Evolutionary conservation across 2,113 vertebrate species (phyloP).

Genomic region (Rhadina sibilatrix): DNA sequence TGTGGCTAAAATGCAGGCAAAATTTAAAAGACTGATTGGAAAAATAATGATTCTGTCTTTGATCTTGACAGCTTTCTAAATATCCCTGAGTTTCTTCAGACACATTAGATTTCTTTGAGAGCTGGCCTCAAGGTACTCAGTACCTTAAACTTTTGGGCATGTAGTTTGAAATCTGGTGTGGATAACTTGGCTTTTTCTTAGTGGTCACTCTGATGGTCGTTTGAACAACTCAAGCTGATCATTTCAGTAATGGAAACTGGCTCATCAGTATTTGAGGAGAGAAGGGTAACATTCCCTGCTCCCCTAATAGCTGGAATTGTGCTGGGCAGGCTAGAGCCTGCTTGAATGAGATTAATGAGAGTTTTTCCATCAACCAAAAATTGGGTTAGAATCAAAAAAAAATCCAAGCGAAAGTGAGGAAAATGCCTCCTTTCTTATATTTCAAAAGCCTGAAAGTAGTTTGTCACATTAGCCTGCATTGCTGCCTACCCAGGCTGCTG

Average conservation of each 20-base stretch:
- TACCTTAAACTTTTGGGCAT: neutral
- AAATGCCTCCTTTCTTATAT: neutral
- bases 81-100: neutral
- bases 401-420: neutral
- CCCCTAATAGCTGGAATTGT: neutral
- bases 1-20: neutral
- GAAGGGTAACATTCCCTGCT: neutral
- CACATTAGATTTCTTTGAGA: neutral
- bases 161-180: neutral
- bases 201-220: neutral
- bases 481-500: neutral
- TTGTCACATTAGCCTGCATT: neutral
- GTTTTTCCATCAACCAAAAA: neutral
- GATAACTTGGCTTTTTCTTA: neutral
- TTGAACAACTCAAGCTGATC: neutral
- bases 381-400: neutral
- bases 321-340: neutral
- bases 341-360: neutral
- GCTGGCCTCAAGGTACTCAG: rapidly evolving
- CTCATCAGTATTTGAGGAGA: neutral
- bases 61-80: neutral
- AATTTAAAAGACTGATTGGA: neutral
- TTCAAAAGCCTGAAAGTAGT: neutral
- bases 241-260: neutral
- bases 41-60: neutral